Evolutionary conservation across 1,140 invertebrate species (phyloP).

Genomic region (Eupristina koningsbergeri): DNA sequence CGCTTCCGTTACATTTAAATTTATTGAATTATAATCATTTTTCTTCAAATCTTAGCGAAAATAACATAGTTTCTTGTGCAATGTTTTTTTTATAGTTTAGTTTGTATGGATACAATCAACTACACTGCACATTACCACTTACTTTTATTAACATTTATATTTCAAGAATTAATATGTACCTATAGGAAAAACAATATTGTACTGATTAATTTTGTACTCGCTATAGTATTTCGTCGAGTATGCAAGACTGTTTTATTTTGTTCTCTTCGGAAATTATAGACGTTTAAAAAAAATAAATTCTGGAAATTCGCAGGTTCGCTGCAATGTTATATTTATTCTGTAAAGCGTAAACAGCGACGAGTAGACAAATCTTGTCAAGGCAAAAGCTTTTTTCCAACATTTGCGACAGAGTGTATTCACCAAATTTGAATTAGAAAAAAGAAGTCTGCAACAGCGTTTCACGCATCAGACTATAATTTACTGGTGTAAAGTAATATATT

Average conservation of each 20-base stretch:
- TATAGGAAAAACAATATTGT: slow-evolving; percentile 4
- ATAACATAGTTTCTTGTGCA: slow-evolving; percentile 38
- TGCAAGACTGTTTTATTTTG: slow-evolving; percentile 39
- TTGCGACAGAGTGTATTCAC: slow-evolving; percentile 7
- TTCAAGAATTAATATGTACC: slow-evolving; percentile 13
- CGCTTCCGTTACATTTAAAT: slow-evolving; percentile 33
- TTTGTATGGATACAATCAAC: slow-evolving; percentile 19
- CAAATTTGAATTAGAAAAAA: slow-evolving; percentile 34
- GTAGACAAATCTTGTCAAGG: slow-evolving; percentile 40
- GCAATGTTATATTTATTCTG: slow-evolving; percentile 16
- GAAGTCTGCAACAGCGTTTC: slow-evolving; percentile 45
- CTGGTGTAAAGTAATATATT: slow-evolving; percentile 46
- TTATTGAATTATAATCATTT: slow-evolving; percentile 29
- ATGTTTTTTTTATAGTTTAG: slow-evolving; percentile 38
- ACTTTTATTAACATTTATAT: slow-evolving; percentile 33
- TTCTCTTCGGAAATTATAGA: slow-evolving; percentile 24
- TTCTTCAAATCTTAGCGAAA: slow-evolving; percentile 9
- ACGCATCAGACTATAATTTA: slow-evolving; percentile 50
- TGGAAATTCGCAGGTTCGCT: slow-evolving; percentile 4
- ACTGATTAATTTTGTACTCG: slow-evolving; percentile 37
- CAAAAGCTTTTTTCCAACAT: slow-evolving; percentile 39
- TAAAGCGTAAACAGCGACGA: slow-evolving; percentile 32
- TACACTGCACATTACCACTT: slow-evolving; percentile 21
- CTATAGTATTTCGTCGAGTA: slow-evolving; percentile 35
- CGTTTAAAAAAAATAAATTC: slow-evolving; percentile 6